These are phyloP conservation scores for Phytoseiulus persimilis DNA, from an alignment of 2,888 invertebrate genomes.

Conservation along the genomic window DNA sequence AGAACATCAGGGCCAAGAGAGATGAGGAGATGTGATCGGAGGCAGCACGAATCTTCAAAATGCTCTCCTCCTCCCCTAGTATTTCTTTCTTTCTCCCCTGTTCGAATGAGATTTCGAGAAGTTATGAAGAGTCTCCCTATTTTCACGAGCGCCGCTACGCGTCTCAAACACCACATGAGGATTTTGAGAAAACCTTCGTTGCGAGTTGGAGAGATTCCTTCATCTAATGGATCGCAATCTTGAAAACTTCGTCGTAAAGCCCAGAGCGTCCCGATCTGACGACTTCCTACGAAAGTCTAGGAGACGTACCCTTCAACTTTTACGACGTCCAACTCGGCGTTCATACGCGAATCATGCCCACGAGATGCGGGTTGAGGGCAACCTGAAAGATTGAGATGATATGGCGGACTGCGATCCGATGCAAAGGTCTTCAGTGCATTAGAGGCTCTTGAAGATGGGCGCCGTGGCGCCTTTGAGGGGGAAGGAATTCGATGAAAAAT, in stretches of 20 bases:
- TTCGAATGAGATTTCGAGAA: no score
- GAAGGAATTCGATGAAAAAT: neutral
- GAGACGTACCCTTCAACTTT: neutral
- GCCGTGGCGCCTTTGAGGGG: neutral
- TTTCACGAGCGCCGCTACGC: no score
- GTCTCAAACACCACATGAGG: no score
- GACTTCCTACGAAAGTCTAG: neutral
- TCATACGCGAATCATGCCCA: neutral
- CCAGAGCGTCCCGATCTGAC: neutral
- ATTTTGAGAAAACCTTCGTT: neutral
- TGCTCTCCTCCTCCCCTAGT: no score
- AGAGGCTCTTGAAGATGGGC: neutral
- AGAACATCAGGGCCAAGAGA: no score
- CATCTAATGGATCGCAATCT: neutral
- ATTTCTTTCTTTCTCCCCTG: no score
- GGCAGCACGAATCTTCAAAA: no score
- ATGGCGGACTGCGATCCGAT: neutral
- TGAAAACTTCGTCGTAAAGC: neutral
- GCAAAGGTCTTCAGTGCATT: neutral
- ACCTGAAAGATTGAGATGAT: neutral
- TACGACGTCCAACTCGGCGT: neutral
- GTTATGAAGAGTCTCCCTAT: no score
- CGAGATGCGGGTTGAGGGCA: neutral
- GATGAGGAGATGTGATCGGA: no score
- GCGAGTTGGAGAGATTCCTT: neutral